Percentiles rank a stretch among this genome's conserved stretches.
Evolutionary conservation across 2,797 vertebrate genomes (phyloP).

Genomic region (Manis javanica): DNA sequence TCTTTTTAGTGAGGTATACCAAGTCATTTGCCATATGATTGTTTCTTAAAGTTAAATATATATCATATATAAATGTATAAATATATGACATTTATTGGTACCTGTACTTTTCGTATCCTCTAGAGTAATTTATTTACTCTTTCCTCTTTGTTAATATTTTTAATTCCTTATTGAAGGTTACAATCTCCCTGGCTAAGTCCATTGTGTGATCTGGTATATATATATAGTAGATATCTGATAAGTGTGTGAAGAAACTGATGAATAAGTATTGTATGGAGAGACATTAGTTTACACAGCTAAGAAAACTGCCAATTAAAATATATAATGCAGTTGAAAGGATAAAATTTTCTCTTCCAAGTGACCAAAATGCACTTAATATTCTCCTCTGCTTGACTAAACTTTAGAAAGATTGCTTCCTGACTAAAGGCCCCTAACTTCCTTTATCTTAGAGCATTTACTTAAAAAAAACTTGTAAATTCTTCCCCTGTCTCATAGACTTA

Average conservation of each 20-base stretch:
- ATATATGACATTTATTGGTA: not conserved
- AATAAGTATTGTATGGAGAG: not conserved
- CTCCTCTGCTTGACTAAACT: not conserved
- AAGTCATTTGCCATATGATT: not conserved
- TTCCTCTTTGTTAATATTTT: not conserved
- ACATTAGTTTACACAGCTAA: not conserved
- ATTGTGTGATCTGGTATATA: not conserved
- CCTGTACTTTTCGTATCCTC: not conserved
- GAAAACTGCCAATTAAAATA: not conserved
- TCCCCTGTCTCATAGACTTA: not conserved
- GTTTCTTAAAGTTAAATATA: not conserved
- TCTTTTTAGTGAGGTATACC: not conserved
- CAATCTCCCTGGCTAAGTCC: not conserved
- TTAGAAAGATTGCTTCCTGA: not conserved
- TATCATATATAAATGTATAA: not conserved
- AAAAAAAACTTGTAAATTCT: slow-evolving; percentile 9
- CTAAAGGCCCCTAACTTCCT: not conserved
- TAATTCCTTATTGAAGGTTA: not conserved
- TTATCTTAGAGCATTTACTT: not conserved
- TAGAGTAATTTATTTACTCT: not conserved
- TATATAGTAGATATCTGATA: not conserved
- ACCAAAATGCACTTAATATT: not conserved
- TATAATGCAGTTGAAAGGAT: not conserved
- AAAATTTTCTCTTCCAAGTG: not conserved
- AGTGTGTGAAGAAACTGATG: not conserved